Conservation (phyloP, 2,888 invertebrate species). For the Aspidapion aeneum region DNA sequence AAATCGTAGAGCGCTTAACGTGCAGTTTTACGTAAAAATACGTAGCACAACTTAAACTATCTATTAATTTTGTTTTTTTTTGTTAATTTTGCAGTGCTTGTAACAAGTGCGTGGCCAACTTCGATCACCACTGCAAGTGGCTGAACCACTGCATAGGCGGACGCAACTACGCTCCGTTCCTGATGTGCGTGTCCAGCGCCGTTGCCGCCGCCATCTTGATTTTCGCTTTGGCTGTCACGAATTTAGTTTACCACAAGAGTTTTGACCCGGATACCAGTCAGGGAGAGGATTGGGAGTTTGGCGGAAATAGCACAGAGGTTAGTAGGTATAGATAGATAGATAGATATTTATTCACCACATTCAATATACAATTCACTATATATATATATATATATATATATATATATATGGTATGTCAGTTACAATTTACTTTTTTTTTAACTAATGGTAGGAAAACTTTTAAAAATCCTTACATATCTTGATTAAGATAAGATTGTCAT, state of each 20-base stretch:
- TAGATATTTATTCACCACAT: no score
- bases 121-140: slow-evolving; percentile 99
- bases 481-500: no score
- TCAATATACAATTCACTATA: no score
- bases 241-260: slow-evolving; percentile 58
- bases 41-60: no score
- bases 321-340: background rate
- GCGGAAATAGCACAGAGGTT: background rate
- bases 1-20: no score
- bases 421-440: no score
- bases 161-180: slow-evolving; percentile 82
- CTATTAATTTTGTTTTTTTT: background rate
- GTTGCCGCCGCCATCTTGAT: slow-evolving; percentile 69
- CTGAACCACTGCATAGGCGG: slow-evolving; percentile 95
- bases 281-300: slow-evolving; percentile 30
- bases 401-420: no score
- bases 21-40: no score
- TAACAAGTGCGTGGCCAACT: slow-evolving; percentile 93
- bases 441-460: no score
- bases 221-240: slow-evolving; percentile 64
- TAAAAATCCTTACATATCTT: no score
- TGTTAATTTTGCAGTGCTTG: slow-evolving; percentile 62
- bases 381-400: no score
- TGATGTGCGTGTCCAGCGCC: slow-evolving; percentile 76
- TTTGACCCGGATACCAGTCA: slow-evolving; percentile 34